Conservation (phyloP, 2,797 vertebrate species). For the Crenichthys baileyi region DNA sequence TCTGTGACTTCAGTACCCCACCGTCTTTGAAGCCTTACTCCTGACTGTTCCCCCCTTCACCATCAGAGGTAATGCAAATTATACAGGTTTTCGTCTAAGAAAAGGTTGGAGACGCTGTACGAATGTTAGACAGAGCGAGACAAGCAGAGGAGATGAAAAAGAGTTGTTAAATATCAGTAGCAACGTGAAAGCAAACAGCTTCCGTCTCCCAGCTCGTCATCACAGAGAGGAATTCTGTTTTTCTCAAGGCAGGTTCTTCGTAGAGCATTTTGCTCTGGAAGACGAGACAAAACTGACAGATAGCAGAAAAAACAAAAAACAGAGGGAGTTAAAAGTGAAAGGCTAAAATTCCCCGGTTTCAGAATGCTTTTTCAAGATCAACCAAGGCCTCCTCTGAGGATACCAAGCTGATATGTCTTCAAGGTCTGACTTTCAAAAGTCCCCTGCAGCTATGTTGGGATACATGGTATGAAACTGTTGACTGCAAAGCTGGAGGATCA, state of each 20-base stretch:
- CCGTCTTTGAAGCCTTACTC: constrained; percentile 56
- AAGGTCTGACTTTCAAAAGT: constrained; percentile 59
- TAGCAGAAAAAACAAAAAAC: constrained; percentile 12
- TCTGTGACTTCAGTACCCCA: constrained; percentile 58
- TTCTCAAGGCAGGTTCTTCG: constrained; percentile 59
- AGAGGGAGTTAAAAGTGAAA: constrained; percentile 31
- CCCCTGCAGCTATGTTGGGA: constrained; percentile 42
- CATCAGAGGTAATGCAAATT: constrained; percentile 56
- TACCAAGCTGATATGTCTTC: constrained; percentile 52
- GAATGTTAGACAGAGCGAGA: constrained; percentile 43
- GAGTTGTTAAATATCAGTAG: constrained; percentile 62
- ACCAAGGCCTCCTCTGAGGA: constrained; percentile 52
- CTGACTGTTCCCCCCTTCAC: constrained; percentile 39
- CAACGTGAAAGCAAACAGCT: constrained; percentile 62
- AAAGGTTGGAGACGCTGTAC: constrained; percentile 4
- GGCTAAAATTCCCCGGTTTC: constrained; percentile 35
- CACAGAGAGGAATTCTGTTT: constrained; percentile 52
- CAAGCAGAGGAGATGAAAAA: constrained; percentile 51
- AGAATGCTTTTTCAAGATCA: constrained; percentile 59
- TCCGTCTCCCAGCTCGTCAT: constrained; percentile 44
- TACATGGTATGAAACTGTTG: constrained; percentile 46
- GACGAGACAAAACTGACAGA: constrained; percentile 37
- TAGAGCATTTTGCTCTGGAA: constrained; percentile 51
- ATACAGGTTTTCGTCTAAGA: constrained; percentile 38
- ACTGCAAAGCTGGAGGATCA: constrained; percentile 33